These are phyloP conservation scores for Pipra filicauda DNA, from an alignment of 2,113 vertebrate species.

Conservation along the genomic window DNA sequence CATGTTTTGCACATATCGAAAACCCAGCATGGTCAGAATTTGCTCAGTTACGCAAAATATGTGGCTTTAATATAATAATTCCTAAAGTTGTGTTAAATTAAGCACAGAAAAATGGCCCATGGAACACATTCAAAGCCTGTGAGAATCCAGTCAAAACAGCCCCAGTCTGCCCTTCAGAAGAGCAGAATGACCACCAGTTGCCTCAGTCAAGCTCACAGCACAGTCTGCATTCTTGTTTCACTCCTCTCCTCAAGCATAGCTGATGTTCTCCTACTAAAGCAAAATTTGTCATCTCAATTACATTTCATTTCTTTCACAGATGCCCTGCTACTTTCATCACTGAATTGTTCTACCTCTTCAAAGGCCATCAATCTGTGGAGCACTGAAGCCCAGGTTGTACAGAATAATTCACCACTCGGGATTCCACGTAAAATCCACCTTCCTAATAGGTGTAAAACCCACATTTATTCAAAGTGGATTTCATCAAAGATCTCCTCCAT, in stretches of 20 bases:
- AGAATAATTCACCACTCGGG: neutral
- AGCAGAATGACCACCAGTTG: too few relatives aligned
- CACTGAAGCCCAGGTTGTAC: neutral
- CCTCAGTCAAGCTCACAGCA: neutral
- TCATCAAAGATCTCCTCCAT: neutral
- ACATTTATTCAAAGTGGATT: neutral
- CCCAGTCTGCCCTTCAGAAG: too few relatives aligned
- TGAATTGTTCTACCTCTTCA: neutral
- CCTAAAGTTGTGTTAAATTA: neutral
- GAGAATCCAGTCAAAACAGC: neutral
- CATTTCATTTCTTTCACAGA: neutral
- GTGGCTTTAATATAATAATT: neutral
- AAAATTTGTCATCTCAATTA: neutral
- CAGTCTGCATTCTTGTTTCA: neutral
- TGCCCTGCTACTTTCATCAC: neutral
- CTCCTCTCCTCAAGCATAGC: neutral
- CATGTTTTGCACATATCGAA: neutral
- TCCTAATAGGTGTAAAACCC: neutral
- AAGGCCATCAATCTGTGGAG: neutral
- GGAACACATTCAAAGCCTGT: neutral
- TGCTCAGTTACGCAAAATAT: neutral
- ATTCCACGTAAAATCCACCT: neutral
- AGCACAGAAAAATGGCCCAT: neutral
- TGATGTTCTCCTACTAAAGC: neutral
- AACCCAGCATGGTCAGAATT: neutral